Evolutionary conservation across 2,113 vertebrate species (phyloP).

Genomic region (Calyptommatus sinebrachiatus): DNA sequence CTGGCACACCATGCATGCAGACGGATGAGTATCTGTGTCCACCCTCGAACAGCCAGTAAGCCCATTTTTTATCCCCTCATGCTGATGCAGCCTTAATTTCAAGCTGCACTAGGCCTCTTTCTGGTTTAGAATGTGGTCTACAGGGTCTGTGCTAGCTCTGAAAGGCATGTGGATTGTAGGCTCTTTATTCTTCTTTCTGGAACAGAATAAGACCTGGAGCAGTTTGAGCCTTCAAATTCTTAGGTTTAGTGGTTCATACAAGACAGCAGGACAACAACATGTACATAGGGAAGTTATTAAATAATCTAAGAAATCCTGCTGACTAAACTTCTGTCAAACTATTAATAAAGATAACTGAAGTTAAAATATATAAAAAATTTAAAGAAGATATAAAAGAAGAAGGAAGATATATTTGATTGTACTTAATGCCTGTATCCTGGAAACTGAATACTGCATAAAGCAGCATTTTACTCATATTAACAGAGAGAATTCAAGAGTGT

Average conservation of each 20-base stretch:
- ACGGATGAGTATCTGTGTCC: no score
- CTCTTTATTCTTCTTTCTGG: no score
- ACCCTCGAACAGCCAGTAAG: no score
- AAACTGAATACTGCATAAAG: constrained; percentile 32
- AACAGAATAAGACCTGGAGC: no score
- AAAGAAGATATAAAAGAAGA: constrained; percentile 40
- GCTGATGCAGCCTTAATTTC: no score
- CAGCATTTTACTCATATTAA: constrained; percentile 53
- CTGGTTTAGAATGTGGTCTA: no score
- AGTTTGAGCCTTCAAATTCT: constrained; percentile 39
- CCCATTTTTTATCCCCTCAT: no score
- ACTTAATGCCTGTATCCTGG: constrained; percentile 44
- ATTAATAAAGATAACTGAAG: constrained; percentile 62
- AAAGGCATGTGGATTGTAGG: no score
- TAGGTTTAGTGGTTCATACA: constrained; percentile 33
- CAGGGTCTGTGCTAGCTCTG: no score
- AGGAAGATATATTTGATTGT: constrained; percentile 38
- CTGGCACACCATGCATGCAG: no score
- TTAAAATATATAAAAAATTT: constrained; percentile 49
- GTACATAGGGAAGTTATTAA: constrained; percentile 53
- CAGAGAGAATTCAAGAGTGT: constrained; percentile 32
- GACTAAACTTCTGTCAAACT: constrained; percentile 58
- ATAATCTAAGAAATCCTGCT: constrained; percentile 64
- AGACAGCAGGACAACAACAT: constrained; percentile 46
- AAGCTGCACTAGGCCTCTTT: no score